Base-by-base conservation (phyloP, 2,113 vertebrate genomes). In the Oreotrochilus melanogaster region DNA sequence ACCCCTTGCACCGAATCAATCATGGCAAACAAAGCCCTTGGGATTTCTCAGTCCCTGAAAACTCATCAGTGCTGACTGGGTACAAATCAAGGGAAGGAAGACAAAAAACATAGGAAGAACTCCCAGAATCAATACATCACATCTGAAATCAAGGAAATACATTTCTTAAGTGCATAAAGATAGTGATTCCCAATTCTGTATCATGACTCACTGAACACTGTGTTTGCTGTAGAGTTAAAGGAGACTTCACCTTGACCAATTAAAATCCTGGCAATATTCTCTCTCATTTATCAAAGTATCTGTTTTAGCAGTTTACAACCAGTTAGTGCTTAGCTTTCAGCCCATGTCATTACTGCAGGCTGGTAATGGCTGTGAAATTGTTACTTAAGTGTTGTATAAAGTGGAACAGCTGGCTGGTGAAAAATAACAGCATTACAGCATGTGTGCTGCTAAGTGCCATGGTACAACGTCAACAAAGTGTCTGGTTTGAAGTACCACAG, bases 311-410 rank as follows among this genome's bases (percentile, higher is more conserved):
- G 89, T 57, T 95, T 71, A 79, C 73, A 83, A 45, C 86, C 62
- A 23, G 93, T 78, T n/a, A 92, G 85, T 16, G 15, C 96, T 95
- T 57, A 60, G 95, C 95, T 86, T 66, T 93, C 94, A 93, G 91
- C 75, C 62, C 14, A 1, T 61, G 87, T 90, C 90, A 56, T 92
- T 94, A 64, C 73, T 23, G 72, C 75, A 28, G 94, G 56, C 89
- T 86, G 84, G 78, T 82, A 93, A 95, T 83, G 96, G 85, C 95
- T 96, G 95, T 54, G 95, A 95, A 94, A 96, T 89, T 47, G 71
- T 90, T 82, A 74, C 96, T 88, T 78, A 92, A 96, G 91, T 48
- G 95, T 56, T 58, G 70, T 86, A 47, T 64, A 73, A 75, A 76
- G 93, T 45, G 71, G 84, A 86, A 71, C 85, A 94, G 91, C 95